Evolutionary conservation across 2,797 vertebrate genomes (phyloP).

Genomic region (Phoxinus dragarum): DNA sequence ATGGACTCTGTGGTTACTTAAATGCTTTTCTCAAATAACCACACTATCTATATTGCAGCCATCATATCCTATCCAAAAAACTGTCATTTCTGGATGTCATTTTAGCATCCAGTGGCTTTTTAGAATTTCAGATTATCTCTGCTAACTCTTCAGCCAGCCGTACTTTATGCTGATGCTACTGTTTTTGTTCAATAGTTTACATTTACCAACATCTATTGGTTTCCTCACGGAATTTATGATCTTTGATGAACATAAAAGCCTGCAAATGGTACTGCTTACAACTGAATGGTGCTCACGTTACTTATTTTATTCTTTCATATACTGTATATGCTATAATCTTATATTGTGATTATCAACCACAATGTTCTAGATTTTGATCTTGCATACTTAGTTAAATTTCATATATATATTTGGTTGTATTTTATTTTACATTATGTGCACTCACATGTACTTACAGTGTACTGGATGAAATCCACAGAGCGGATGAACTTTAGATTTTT

Average conservation of each 20-base stretch:
- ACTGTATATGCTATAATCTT: background rate
- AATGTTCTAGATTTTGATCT: background rate
- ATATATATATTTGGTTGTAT: no score
- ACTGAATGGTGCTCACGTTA: background rate
- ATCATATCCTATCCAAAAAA: background rate
- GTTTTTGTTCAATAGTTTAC: background rate
- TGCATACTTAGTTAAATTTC: no score
- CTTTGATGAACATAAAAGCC: background rate
- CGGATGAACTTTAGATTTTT: background rate
- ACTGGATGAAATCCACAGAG: background rate
- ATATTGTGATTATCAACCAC: background rate
- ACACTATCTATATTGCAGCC: background rate
- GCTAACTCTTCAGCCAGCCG: background rate
- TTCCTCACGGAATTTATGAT: background rate
- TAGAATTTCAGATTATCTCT: slow-evolving; percentile 6
- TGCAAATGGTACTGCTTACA: background rate
- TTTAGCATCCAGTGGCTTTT: background rate
- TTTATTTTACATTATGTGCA: no score
- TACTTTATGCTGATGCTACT: background rate
- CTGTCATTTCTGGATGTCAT: background rate
- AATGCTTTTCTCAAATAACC: background rate
- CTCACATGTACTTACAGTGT: no score
- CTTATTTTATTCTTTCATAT: background rate
- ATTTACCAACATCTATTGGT: background rate
- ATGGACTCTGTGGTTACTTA: background rate